Conservation (phyloP, 2,797 vertebrate genomes). For the Hapalemur alaotrensis region DNA sequence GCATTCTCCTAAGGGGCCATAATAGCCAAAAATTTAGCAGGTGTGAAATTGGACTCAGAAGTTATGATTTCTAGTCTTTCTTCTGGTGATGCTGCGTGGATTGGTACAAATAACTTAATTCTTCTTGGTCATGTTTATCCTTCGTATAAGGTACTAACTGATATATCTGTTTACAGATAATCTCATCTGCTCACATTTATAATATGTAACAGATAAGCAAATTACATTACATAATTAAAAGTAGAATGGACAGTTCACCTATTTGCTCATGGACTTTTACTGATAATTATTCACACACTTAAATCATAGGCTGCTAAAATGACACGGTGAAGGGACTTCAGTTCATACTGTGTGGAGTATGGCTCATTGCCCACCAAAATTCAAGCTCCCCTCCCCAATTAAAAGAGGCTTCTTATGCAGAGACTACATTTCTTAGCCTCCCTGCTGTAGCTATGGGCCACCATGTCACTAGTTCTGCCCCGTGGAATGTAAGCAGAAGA, state of each 20-base stretch:
- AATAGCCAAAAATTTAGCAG: background rate
- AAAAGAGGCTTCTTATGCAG: background rate
- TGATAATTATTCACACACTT: background rate
- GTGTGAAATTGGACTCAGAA: background rate
- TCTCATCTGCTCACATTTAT: background rate
- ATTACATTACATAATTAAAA: background rate
- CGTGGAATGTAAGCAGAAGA: background rate
- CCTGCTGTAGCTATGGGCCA: background rate
- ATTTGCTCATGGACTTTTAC: background rate
- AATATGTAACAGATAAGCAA: background rate
- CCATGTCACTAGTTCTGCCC: background rate
- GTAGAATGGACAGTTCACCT: background rate
- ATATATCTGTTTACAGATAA: background rate
- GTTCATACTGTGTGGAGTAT: background rate
- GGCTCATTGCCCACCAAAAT: background rate
- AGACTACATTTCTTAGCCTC: background rate
- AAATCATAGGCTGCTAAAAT: background rate
- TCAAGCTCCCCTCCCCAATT: background rate
- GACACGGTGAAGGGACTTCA: background rate
- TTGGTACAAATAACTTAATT: background rate
- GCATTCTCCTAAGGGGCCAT: background rate
- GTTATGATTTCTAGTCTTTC: background rate
- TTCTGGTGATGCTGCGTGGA: background rate
- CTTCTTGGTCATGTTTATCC: background rate
- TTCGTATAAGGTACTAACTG: too few relatives aligned